Conservation (phyloP, 2,797 vertebrate genomes). For the Streptopelia turtur region DNA sequence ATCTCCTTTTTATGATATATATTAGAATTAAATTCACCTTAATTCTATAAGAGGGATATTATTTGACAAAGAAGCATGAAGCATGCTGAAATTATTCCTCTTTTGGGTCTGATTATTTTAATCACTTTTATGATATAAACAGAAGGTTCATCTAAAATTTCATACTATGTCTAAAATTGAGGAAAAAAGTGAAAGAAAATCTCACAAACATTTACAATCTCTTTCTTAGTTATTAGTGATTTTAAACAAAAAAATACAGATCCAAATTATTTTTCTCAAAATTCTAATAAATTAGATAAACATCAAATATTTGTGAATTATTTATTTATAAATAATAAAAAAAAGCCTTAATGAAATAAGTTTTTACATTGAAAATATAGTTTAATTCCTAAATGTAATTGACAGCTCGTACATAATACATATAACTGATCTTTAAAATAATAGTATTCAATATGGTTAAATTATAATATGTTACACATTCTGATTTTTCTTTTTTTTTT, state of each 20-base stretch:
- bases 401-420: not conserved
- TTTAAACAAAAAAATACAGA: not conserved
- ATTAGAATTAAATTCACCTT: constrained; percentile 32
- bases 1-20: constrained; percentile 46
- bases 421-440: not conserved
- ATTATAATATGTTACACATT: rapidly evolving
- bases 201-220: rapidly evolving
- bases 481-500: not conserved
- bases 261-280: not conserved
- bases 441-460: not conserved
- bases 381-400: not conserved
- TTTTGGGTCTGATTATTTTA: constrained; percentile 2
- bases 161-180: not conserved
- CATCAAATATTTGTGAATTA: not conserved
- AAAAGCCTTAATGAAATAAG: not conserved
- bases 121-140: constrained; percentile 22
- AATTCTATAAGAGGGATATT: constrained; percentile 23
- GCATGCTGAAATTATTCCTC: not conserved
- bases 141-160: not conserved
- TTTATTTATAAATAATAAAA: not conserved
- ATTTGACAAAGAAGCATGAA: constrained; percentile 29
- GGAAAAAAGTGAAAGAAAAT: not conserved
- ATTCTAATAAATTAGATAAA: not conserved
- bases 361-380: not conserved
- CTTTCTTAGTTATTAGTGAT: not conserved